Conservation (phyloP, 2,113 vertebrate species). For the Orycteropus afer region DNA sequence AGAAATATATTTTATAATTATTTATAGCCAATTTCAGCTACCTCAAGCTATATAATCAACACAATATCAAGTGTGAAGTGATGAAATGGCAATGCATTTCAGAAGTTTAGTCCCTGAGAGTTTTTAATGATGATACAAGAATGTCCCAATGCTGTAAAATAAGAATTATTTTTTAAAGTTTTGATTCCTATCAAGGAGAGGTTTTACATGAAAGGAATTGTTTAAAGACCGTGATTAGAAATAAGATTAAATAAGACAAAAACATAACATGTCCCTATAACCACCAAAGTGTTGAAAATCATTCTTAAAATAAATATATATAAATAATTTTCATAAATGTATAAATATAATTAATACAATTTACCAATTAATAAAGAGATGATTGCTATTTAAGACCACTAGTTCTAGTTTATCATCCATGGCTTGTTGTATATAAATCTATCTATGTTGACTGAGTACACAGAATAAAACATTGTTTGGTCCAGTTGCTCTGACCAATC, state of each 20-base stretch:
- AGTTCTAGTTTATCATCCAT: background rate
- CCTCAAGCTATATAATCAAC: background rate
- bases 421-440: background rate
- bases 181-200: background rate
- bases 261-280: background rate
- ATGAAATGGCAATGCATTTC: background rate
- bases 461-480: background rate
- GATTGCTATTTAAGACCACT: background rate
- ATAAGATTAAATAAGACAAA: background rate
- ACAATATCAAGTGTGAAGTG: background rate
- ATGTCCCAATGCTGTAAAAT: background rate
- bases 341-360: background rate
- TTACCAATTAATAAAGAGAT: background rate
- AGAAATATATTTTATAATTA: slow-evolving; percentile 8
- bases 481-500: background rate
- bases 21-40: background rate
- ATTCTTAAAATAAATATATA: background rate
- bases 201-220: background rate
- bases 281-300: background rate
- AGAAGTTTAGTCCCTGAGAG: background rate
- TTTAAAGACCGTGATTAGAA: background rate
- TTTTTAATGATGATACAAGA: background rate
- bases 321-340: background rate
- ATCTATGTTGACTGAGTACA: background rate
- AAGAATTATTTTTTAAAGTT: background rate